phyloP scores from a whole-genome alignment of 2,888 invertebrate species.

The Calliopum simillimum region DNA sequence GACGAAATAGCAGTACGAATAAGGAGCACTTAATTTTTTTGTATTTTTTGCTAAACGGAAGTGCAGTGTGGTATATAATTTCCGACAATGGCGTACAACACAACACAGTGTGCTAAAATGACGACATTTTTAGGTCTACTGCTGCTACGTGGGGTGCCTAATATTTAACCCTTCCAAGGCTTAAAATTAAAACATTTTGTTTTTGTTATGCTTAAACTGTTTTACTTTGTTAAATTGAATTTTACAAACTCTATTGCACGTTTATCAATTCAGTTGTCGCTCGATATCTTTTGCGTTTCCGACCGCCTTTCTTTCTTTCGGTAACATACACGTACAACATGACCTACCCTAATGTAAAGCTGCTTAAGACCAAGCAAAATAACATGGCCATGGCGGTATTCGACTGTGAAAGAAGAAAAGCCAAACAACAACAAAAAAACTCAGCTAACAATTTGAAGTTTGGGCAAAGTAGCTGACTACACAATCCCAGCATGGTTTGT shows the following conservation, averaged over 20 bases:
- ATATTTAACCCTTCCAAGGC: no score
- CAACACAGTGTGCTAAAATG: background rate
- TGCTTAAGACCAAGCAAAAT: slow-evolving; percentile 45
- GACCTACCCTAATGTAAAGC: slow-evolving; percentile 48
- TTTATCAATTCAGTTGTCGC: no score
- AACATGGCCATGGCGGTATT: slow-evolving; percentile 36
- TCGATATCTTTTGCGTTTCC: no score
- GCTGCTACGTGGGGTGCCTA: no score
- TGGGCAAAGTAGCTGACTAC: slow-evolving; percentile 1
- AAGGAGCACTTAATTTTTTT: no score
- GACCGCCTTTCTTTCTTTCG: no score
- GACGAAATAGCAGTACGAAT: no score
- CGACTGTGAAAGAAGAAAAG: slow-evolving; percentile 16
- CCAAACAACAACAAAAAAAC: no score
- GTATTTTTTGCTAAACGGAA: background rate
- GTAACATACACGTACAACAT: slow-evolving; percentile 3
- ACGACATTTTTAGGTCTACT: background rate
- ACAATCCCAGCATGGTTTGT: background rate
- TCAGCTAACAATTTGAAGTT: background rate
- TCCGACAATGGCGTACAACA: background rate
- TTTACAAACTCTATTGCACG: no score
- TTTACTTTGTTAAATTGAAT: no score
- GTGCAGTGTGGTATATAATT: slow-evolving; percentile 1
- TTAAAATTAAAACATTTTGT: no score
- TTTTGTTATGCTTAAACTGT: no score